Conservation (phyloP, 2,113 vertebrate species). For the Myanophis thanlyinensis region DNA sequence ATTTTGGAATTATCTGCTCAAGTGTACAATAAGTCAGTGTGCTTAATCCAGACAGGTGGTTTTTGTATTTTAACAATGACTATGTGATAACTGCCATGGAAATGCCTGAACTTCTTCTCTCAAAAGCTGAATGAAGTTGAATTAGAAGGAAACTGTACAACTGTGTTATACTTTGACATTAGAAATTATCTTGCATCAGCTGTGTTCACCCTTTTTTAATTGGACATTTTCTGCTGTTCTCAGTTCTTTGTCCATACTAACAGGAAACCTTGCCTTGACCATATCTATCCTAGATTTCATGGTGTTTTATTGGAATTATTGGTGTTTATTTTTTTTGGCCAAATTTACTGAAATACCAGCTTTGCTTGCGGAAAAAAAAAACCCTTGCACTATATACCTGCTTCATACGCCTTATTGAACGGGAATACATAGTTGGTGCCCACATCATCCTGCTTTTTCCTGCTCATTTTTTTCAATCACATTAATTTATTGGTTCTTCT, state of each 20-base stretch:
- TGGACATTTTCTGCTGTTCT: not conserved
- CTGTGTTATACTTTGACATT: not conserved
- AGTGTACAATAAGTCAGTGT: not conserved
- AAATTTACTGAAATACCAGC: not conserved
- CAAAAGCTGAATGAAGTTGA: not conserved
- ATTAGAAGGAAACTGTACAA: not conserved
- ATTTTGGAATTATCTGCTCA: not conserved
- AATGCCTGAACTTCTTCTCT: not conserved
- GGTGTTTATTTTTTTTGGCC: not conserved
- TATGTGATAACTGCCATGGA: not conserved
- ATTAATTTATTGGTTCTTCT: constrained; percentile 2
- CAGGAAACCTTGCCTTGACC: not conserved
- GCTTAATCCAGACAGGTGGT: not conserved
- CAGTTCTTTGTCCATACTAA: not conserved
- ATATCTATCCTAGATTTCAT: not conserved
- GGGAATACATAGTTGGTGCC: not conserved
- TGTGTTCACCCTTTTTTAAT: constrained; percentile 1
- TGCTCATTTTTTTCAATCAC: not conserved
- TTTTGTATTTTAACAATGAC: not conserved
- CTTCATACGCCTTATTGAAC: not conserved
- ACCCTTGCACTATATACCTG: not conserved
- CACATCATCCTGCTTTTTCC: not conserved
- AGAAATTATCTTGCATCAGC: not conserved
- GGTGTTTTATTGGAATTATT: not conserved
- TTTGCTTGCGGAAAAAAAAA: constrained; percentile 19